Base-by-base conservation (phyloP, 2,797 vertebrate genomes). In the Craterocephalus amniculus region DNA sequence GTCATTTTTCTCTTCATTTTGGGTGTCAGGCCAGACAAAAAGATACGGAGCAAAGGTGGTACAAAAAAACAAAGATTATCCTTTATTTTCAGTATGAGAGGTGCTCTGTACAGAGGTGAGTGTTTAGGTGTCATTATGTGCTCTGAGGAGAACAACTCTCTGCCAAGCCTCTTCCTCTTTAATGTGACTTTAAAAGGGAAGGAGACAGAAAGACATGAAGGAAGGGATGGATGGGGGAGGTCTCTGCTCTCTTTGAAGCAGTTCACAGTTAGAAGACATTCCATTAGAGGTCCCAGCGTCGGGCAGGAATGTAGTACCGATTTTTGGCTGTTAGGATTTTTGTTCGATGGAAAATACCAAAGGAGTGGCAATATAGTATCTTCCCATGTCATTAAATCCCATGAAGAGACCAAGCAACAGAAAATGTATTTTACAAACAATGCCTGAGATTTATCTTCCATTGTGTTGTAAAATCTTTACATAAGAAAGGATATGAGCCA, bases 41-140 rank as follows among this genome's bases (percentile, higher is more conserved):
- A 54, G 76, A 57, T 79, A 43, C 65, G 80, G 63, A 83, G 68
- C 67, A 86, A 67, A 74, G 73, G 57, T 58, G 57, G 69, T 86
- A 84, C 70, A 74, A 81, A 90, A 76, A 86, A 11, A 70, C 66
- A 34, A 36, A 52, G 55, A 70, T 40, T 84, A 74, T 70, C 68
- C 73, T 92, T 94, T 92, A 92, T 90, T 90, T 88, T 61, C 59
- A 71, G 67, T 69, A 68, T 74, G 82, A 78, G 65, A 80, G 81
- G 76, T 78, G 74, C 55, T 77, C 78, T 83, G 81, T 84, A 85
- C 81, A 91, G 81, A 77, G 76, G 69, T 75, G 62, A 79, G 74
- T 64, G 63, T 79, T 75, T n/a, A 38, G 68, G 35, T 63, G 81
- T 84, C 72, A 59, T 65, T 59, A 20, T 83, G 82, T 81, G 79